phyloP scores from a whole-genome alignment of 2,888 invertebrate genomes.

The Chrysolina oricalcia region DNA sequence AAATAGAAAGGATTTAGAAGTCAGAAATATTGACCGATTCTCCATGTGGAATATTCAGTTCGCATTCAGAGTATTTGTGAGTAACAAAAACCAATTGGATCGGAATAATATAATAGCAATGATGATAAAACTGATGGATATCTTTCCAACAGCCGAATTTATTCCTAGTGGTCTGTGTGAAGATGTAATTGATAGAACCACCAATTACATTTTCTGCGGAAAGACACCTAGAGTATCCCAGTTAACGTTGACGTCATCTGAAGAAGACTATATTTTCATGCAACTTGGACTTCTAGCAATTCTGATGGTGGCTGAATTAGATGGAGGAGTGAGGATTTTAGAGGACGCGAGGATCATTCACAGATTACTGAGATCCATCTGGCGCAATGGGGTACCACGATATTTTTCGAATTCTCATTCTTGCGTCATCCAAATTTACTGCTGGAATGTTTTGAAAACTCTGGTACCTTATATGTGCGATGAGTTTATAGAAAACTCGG shows the following conservation, averaged over 20 bases:
- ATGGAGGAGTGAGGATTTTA: slow-evolving; percentile 39
- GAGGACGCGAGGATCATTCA: slow-evolving; percentile 53
- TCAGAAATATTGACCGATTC: slow-evolving; percentile 17
- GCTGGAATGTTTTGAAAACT: slow-evolving; percentile 54
- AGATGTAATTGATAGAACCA: slow-evolving; percentile 3
- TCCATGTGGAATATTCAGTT: slow-evolving; percentile 32
- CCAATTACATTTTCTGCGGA: not conserved
- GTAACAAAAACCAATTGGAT: slow-evolving; percentile 40
- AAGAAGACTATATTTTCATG: slow-evolving; percentile 28
- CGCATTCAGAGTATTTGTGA: slow-evolving; percentile 39
- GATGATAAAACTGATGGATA: slow-evolving; percentile 57
- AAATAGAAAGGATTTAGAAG: slow-evolving; percentile 38
- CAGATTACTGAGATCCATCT: slow-evolving; percentile 53
- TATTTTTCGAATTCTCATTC: slow-evolving; percentile 51
- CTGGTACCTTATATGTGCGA: slow-evolving; percentile 55
- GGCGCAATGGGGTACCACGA: slow-evolving; percentile 38
- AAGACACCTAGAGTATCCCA: not conserved
- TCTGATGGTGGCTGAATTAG: slow-evolving; percentile 24
- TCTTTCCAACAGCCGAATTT: slow-evolving; percentile 59
- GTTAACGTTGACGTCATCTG: slow-evolving; percentile 1
- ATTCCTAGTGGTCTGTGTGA: slow-evolving; percentile 57
- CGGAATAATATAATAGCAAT: slow-evolving; percentile 62
- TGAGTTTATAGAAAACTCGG: slow-evolving; percentile 59
- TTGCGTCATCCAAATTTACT: slow-evolving; percentile 49
- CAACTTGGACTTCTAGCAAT: slow-evolving; percentile 31